Evolutionary conservation across 2,888 invertebrate genomes (phyloP).

Genomic region (Netelia inedita): DNA sequence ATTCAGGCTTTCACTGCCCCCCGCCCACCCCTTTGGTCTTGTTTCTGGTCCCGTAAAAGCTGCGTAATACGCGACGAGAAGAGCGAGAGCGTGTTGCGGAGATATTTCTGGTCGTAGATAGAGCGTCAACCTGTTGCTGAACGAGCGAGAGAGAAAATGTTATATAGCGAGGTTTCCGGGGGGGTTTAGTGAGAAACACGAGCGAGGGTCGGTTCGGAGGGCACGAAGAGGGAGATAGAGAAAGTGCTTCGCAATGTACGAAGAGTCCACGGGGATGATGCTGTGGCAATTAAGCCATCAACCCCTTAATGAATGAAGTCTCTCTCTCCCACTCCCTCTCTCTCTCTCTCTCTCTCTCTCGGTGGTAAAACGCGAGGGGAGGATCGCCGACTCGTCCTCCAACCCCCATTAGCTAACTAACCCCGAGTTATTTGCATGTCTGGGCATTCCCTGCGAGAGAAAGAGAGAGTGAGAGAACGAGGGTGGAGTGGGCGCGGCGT

Average conservation of each 20-base stretch:
- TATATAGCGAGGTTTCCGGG: conserved; percentile 36
- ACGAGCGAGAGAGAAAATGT: conserved; percentile 70
- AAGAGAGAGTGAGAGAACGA: conserved; percentile 15
- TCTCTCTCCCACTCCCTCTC: conserved; percentile 17
- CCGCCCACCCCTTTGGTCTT: conserved; percentile 3
- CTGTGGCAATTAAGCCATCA: conserved; percentile 84
- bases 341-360: conserved; percentile 59
- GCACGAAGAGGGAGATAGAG: conserved; percentile 56
- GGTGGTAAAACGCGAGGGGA: conserved; percentile 30
- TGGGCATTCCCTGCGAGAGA: conserved; percentile 66
- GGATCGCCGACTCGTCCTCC: conserved; percentile 76
- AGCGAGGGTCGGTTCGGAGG: conserved; percentile 56
- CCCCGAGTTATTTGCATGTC: conserved; percentile 85
- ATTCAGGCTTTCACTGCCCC: conserved; percentile 68
- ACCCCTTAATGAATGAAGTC: conserved; percentile 84
- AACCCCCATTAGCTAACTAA: conserved; percentile 84
- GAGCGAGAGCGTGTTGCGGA: conserved; percentile 56
- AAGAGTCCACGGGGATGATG: conserved; percentile 58
- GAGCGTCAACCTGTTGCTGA: conserved; percentile 82
- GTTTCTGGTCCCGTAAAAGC: conserved; percentile 38
- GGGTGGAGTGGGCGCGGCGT: conserved; percentile 78
- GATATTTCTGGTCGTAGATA: conserved; percentile 54
- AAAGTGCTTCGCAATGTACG: conserved; percentile 44
- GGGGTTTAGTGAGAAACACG: conserved; percentile 45
- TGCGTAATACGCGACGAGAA: conserved; percentile 51